A percentile compares a stretch with the other conserved stretches of the same genome.
Evolutionary conservation across 2,797 vertebrate genomes (phyloP).

Genomic region (Ciconia nigra): DNA sequence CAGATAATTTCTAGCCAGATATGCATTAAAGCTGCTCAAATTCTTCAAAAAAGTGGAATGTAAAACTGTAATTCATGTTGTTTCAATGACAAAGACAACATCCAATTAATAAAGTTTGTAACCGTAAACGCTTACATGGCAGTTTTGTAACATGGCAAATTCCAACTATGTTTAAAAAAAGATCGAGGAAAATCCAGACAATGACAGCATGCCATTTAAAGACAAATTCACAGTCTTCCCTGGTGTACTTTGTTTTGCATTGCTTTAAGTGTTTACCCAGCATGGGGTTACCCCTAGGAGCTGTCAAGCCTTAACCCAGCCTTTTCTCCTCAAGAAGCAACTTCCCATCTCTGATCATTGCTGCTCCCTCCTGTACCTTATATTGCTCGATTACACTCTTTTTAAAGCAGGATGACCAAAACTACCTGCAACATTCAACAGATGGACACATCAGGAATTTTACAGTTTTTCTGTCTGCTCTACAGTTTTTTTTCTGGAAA

Average conservation of each 20-base stretch:
- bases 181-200: background rate
- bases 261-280: background rate
- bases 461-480: background rate
- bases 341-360: background rate
- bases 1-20: background rate
- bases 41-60: background rate
- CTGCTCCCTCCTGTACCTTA: background rate
- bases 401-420: background rate
- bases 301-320: background rate
- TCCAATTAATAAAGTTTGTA: background rate
- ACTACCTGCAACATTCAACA: background rate
- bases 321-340: background rate
- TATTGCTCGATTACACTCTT: background rate
- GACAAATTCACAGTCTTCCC: background rate
- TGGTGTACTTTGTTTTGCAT: background rate
- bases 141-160: background rate
- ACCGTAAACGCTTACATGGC: background rate
- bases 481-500: background rate
- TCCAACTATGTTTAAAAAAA: background rate
- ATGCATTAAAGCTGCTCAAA: background rate
- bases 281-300: background rate
- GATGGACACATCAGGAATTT: background rate
- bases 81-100: background rate
- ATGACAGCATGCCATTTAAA: background rate
- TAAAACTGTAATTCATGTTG: background rate